Percentiles rank a stretch among this genome's conserved stretches.
These are phyloP conservation scores for Pseudochirops corinnae DNA, from an alignment of 2,797 vertebrate genomes.

Conservation along the genomic window DNA sequence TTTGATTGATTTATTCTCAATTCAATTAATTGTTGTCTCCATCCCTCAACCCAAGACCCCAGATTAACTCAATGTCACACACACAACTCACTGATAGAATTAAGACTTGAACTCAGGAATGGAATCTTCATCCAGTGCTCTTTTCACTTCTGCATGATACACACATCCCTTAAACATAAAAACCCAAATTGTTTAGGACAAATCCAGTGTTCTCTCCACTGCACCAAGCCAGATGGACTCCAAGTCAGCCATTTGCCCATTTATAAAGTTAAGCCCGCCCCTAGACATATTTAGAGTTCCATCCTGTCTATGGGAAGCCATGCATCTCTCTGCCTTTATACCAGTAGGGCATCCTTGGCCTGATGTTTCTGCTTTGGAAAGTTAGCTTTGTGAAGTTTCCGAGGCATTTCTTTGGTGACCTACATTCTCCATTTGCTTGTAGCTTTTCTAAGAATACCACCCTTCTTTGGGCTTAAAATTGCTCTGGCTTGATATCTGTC, in stretches of 20 bases:
- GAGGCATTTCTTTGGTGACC: slow-evolving; percentile 66
- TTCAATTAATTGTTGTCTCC: neutral
- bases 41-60: neutral
- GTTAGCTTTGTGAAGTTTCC: slow-evolving; percentile 60
- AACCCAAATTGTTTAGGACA: neutral
- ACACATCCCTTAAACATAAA: neutral
- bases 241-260: neutral
- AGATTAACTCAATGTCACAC: neutral
- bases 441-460: slow-evolving; percentile 77
- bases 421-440: slow-evolving; percentile 39
- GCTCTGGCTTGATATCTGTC: slow-evolving; percentile 64
- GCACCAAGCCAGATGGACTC: neutral
- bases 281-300: neutral
- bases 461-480: slow-evolving; percentile 70
- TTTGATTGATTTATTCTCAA: neutral
- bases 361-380: slow-evolving; percentile 38
- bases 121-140: neutral
- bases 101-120: neutral
- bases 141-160: neutral
- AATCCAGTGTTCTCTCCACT: neutral
- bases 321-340: neutral
- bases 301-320: neutral
- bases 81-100: neutral
- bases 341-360: neutral
- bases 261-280: neutral